Percentiles rank a stretch among this genome's conserved stretches.
Conservation (phyloP, 2,888 invertebrate genomes). For the Bugula neritina region DNA sequence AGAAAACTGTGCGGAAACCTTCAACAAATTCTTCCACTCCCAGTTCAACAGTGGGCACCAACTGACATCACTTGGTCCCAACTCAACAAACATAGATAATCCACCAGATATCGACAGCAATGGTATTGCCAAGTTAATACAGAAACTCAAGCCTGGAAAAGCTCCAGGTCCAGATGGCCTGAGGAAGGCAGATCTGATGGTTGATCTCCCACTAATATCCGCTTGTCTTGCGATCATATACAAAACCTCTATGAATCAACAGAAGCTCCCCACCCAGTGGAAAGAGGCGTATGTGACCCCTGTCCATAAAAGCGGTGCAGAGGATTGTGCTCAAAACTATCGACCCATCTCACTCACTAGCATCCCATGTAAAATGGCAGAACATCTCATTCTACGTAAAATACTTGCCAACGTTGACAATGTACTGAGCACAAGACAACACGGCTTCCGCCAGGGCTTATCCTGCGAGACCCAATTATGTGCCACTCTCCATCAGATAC, state of each 20-base stretch:
- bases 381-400: background rate
- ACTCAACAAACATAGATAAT: too few relatives aligned
- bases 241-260: background rate
- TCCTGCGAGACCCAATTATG: constrained; percentile 10
- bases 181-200: background rate
- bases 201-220: background rate
- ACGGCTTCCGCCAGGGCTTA: background rate
- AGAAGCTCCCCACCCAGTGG: background rate
- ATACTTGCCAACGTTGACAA: background rate
- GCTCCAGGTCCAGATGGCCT: background rate
- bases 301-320: background rate
- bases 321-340: background rate
- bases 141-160: background rate
- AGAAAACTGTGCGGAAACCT: background rate
- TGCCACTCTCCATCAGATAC: background rate
- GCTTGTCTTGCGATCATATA: background rate
- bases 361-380: background rate
- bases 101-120: background rate
- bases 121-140: background rate
- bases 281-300: background rate
- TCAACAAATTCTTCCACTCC: background rate
- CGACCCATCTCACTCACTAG: background rate
- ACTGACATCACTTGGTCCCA: too few relatives aligned
- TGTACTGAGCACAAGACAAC: background rate
- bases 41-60: too few relatives aligned